Conservation (phyloP, 2,888 invertebrate genomes). For the Steinernema scapterisci region DNA sequence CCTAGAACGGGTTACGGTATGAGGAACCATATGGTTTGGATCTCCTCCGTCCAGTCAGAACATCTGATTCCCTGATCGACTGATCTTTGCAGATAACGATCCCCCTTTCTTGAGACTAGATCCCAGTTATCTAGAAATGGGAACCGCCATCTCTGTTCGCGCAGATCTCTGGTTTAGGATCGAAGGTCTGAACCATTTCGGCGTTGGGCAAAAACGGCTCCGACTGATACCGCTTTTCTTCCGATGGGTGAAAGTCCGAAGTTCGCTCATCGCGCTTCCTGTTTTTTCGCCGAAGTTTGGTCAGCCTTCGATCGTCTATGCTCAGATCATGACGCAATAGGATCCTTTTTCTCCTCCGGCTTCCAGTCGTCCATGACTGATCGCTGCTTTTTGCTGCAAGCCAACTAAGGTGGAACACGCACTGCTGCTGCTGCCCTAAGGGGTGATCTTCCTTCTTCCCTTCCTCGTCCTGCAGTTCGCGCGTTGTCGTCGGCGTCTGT, state of each 20-base stretch:
- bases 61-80: no score
- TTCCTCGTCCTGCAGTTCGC: neutral
- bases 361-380: neutral
- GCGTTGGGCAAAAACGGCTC: no score
- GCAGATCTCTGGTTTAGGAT: no score
- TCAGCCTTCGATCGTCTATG: neutral
- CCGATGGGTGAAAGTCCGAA: neutral
- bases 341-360: neutral
- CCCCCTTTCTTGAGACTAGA: no score
- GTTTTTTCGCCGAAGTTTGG: neutral
- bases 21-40: no score
- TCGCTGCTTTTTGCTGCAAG: neutral
- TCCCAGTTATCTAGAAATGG: no score
- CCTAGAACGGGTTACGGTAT: no score
- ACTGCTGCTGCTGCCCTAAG: conserved; percentile 8
- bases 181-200: no score
- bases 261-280: neutral
- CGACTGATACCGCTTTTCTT: no score
- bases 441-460: neutral
- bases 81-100: no score
- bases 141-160: no score
- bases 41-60: no score
- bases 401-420: neutral
- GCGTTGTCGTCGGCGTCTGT: neutral
- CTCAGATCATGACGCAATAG: neutral